phyloP scores from a whole-genome alignment of 2,113 vertebrate genomes.

The Aspidoscelis tigris region DNA sequence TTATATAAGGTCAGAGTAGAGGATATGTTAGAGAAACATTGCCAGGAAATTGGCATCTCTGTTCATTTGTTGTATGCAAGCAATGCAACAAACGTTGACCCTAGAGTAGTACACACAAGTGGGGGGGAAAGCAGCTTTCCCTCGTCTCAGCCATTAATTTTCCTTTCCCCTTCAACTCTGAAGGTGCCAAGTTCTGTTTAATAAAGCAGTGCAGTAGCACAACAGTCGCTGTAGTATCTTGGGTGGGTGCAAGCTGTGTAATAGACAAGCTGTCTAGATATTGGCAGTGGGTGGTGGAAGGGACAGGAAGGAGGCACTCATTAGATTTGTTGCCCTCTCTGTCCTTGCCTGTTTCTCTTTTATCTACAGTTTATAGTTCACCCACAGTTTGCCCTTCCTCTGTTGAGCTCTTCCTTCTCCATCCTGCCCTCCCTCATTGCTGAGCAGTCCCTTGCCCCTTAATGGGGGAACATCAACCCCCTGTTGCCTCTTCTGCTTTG shows the following conservation, averaged over 20 bases:
- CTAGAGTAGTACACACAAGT: neutral
- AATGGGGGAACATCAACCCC: conserved; percentile 3
- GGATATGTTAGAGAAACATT: neutral
- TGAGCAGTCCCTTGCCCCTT: conserved; percentile 44
- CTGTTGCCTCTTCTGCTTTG: conserved; percentile 30
- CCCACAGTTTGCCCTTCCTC: conserved; percentile 26
- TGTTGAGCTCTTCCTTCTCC: conserved; percentile 27
- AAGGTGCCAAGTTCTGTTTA: neutral
- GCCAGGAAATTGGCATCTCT: neutral
- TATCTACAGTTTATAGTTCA: accelerated
- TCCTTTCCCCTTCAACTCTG: neutral
- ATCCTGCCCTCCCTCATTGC: neutral
- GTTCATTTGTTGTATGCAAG: conserved; percentile 16
- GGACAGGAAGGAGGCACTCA: conserved; percentile 28
- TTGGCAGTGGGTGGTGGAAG: neutral
- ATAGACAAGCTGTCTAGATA: neutral
- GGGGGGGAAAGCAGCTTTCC: neutral
- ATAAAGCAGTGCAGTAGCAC: neutral
- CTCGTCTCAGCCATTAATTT: neutral
- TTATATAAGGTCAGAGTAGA: neutral
- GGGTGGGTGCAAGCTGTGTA: neutral
- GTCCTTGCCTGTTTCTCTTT: neutral
- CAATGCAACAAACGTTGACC: conserved; percentile 4
- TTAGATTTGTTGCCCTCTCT: conserved; percentile 22
- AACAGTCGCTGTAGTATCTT: conserved; percentile 6